phyloP scores from a whole-genome alignment of 2,113 vertebrate species.

The Chionis minor region DNA sequence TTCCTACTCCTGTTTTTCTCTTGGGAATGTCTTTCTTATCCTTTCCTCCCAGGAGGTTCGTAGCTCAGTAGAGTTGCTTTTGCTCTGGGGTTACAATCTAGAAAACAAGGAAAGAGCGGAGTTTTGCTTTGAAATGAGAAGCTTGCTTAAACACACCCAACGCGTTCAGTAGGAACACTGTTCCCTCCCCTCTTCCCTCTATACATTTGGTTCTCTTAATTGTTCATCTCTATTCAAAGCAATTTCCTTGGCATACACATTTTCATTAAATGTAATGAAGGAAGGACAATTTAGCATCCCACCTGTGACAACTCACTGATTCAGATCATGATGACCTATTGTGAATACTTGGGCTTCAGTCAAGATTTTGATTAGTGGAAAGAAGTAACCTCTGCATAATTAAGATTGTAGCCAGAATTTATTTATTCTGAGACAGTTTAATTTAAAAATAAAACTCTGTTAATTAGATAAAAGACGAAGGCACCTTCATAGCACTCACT shows the following conservation, averaged over 20 bases:
- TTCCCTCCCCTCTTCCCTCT: background rate
- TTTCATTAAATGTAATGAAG: slow-evolving; percentile 64
- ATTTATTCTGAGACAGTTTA: slow-evolving; percentile 38
- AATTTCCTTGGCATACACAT: slow-evolving; percentile 9
- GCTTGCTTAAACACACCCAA: background rate
- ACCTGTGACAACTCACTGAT: slow-evolving; percentile 58
- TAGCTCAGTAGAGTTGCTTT: background rate
- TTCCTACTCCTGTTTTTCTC: background rate
- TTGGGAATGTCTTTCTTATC: background rate
- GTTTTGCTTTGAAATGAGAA: slow-evolving; percentile 25
- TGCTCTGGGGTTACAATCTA: background rate
- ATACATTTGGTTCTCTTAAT: background rate
- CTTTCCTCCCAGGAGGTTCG: background rate
- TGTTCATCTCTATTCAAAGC: slow-evolving; percentile 31
- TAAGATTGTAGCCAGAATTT: slow-evolving; percentile 15
- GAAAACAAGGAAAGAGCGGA: background rate
- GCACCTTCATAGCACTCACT: background rate
- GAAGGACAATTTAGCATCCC: slow-evolving; percentile 55
- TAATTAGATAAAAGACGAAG: slow-evolving; percentile 40
- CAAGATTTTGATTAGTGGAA: slow-evolving; percentile 57
- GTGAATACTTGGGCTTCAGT: slow-evolving; percentile 49
- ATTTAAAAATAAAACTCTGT: slow-evolving; percentile 23
- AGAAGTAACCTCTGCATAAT: slow-evolving; percentile 44
- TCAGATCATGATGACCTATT: slow-evolving; percentile 50
- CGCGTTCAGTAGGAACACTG: background rate